Percentiles rank a stretch among this genome's conserved stretches.
These are phyloP conservation scores for Polydrusus tereticollis DNA, from an alignment of 2,888 invertebrate species.

Conservation along the genomic window DNA sequence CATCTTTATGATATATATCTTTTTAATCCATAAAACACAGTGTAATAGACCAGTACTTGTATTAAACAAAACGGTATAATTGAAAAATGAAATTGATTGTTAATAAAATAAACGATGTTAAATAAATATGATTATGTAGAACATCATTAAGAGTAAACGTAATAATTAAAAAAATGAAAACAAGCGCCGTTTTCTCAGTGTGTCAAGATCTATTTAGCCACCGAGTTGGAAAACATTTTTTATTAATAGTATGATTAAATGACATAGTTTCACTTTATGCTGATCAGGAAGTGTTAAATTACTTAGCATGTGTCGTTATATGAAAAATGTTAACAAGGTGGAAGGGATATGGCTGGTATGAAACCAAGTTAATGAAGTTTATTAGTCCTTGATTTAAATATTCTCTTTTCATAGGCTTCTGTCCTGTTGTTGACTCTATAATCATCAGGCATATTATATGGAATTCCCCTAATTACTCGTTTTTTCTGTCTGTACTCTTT, in stretches of 20 bases:
- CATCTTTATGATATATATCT: no score
- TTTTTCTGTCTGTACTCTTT: no score
- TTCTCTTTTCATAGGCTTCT: no score
- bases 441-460: no score
- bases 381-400: no score
- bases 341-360: no score
- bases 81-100: not conserved
- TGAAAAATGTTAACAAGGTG: not conserved
- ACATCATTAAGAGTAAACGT: slow-evolving; percentile 34
- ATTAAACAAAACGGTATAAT: not conserved
- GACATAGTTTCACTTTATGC: slow-evolving; percentile 41
- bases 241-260: slow-evolving; percentile 31
- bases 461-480: no score
- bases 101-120: not conserved
- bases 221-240: slow-evolving; percentile 31
- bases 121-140: slow-evolving; percentile 6
- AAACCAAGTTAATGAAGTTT: no score
- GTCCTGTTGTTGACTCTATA: no score
- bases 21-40: no score
- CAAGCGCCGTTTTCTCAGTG: slow-evolving; percentile 28
- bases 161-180: slow-evolving; percentile 28
- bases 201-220: slow-evolving; percentile 44
- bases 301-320: slow-evolving; percentile 16
- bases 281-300: slow-evolving; percentile 46
- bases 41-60: no score